A percentile compares a stretch with the other conserved stretches of the same genome.
These are phyloP conservation scores for Hymenopus coronatus DNA, from an alignment of 2,888 invertebrate species.

Conservation along the genomic window DNA sequence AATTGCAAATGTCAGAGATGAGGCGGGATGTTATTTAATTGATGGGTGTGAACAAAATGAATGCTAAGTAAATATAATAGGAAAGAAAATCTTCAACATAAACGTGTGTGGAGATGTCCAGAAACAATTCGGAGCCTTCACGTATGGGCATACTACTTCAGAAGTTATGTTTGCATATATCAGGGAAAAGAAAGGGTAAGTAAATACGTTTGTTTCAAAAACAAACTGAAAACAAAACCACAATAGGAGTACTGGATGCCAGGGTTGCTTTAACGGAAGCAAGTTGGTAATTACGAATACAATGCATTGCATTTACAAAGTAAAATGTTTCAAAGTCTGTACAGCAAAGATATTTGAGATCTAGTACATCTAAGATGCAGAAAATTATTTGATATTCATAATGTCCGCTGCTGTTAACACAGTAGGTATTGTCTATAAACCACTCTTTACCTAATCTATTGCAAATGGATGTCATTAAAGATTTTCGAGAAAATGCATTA, in stretches of 20 bases:
- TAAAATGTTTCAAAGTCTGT: no score
- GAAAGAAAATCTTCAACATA: background rate
- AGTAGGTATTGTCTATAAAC: no score
- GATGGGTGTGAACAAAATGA: background rate
- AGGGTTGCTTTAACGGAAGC: no score
- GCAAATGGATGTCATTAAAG: no score
- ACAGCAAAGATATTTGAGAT: no score
- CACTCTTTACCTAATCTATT: no score
- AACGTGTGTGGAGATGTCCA: background rate
- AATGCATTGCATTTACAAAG: no score
- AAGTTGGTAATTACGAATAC: no score
- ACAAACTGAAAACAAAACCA: background rate
- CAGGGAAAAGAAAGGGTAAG: background rate
- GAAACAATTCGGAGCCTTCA: background rate
- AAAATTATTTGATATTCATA: no score
- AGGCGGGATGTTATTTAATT: slow-evolving; percentile 14
- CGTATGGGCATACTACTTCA: background rate
- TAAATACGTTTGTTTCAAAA: background rate
- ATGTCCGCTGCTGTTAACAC: no score
- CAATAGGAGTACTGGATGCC: background rate
- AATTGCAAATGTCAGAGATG: slow-evolving; percentile 17
- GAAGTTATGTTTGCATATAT: background rate
- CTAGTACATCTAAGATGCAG: no score
- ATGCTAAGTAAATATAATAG: background rate
- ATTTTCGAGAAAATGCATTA: no score